Evolutionary conservation across 53 echinoderm and acorn worm species (phyloP).

Genomic region (Echinarachnius parma): DNA sequence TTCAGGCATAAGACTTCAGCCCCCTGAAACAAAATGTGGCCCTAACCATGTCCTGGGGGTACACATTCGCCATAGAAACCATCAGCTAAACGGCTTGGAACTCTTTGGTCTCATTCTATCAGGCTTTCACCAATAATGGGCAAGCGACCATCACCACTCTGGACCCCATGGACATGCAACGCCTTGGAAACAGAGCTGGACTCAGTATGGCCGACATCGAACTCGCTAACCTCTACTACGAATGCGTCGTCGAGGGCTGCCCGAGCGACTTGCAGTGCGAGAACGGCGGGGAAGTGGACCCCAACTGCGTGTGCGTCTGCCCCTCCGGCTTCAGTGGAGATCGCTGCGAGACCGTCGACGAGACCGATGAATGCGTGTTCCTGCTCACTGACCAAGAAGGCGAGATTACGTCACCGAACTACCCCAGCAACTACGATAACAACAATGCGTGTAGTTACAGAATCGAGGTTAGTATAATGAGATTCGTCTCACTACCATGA

Average conservation of each 20-base stretch:
- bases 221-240: conserved; percentile 55
- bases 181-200: conserved; percentile 38
- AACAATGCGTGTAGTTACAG: conserved; percentile 21
- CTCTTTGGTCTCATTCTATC: too few relatives aligned
- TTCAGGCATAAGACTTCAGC: too few relatives aligned
- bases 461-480: conserved; percentile 52
- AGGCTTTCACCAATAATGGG: conserved; percentile 50
- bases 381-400: conserved; percentile 30
- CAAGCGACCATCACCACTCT: conserved; percentile 50
- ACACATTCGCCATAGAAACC: too few relatives aligned
- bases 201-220: conserved; percentile 50
- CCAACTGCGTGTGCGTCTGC: conserved; percentile 49
- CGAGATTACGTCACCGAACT: conserved; percentile 53
- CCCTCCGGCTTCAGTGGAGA: conserved; percentile 39
- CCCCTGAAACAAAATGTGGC: too few relatives aligned
- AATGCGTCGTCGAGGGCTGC: conserved; percentile 46
- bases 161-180: conserved; percentile 13
- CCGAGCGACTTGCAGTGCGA: conserved; percentile 7
- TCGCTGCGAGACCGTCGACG: conserved; percentile 26
- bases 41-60: too few relatives aligned
- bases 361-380: conserved; percentile 16
- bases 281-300: conserved; percentile 45
- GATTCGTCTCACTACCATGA: too few relatives aligned
- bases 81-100: too few relatives aligned
- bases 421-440: conserved; percentile 43